A percentile compares a stretch with the other conserved stretches of the same genome.
These are phyloP conservation scores for Sesia bembeciformis DNA, from an alignment of 2,888 invertebrate genomes.

Conservation along the genomic window DNA sequence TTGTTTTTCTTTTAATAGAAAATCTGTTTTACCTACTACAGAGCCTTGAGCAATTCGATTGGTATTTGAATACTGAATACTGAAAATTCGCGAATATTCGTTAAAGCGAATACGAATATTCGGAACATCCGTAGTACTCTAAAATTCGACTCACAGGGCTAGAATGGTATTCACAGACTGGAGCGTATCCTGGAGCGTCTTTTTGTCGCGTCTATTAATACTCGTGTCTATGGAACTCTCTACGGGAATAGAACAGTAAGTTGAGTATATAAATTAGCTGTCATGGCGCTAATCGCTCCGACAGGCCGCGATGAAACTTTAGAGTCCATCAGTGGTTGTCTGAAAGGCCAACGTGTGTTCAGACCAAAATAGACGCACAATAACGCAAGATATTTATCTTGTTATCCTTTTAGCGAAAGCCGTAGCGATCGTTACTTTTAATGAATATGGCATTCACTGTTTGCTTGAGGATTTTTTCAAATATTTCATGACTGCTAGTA, in stretches of 20 bases:
- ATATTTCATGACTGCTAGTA: too few relatives aligned
- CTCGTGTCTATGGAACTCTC: constrained; percentile 32
- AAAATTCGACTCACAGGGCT: too few relatives aligned
- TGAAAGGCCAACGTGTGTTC: constrained; percentile 51
- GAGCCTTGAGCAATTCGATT: too few relatives aligned
- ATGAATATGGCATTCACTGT: constrained; percentile 36
- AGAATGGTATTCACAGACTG: too few relatives aligned
- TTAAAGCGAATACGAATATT: too few relatives aligned
- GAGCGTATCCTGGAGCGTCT: background rate
- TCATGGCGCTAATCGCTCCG: constrained; percentile 69
- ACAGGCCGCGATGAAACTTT: constrained; percentile 71
- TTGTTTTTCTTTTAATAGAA: too few relatives aligned
- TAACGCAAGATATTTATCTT: constrained; percentile 50
- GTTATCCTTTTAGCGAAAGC: constrained; percentile 58
- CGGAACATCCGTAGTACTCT: too few relatives aligned
- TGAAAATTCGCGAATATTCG: too few relatives aligned
- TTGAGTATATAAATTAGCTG: constrained; percentile 74
- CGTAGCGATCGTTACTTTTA: constrained; percentile 40
- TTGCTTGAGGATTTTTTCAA: constrained; percentile 28
- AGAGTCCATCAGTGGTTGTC: constrained; percentile 66
- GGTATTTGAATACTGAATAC: too few relatives aligned
- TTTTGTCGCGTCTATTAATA: constrained; percentile 33
- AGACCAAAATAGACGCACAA: constrained; percentile 55
- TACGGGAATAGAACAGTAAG: constrained; percentile 66
- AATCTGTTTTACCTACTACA: too few relatives aligned